phyloP scores from a whole-genome alignment of 2,113 vertebrate genomes.

The Piprites chloris region DNA sequence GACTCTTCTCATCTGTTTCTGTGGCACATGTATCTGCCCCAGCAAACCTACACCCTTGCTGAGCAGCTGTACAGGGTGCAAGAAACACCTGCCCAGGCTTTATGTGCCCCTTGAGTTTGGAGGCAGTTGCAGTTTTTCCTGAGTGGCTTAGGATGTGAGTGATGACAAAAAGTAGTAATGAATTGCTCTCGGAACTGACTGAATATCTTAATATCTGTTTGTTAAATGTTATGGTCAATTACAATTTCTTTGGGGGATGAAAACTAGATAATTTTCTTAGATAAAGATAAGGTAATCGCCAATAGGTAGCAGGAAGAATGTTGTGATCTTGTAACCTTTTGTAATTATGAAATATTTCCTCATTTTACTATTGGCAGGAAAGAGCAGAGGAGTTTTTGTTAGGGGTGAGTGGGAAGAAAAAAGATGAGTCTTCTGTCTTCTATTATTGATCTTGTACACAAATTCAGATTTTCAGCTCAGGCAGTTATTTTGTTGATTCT shows the following conservation, averaged over 20 bases:
- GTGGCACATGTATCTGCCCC: accelerated
- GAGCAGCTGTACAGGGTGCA: neutral
- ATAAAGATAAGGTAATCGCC: neutral
- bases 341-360: neutral
- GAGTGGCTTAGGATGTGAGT: neutral
- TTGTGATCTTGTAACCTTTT: neutral
- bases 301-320: accelerated
- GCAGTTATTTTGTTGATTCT: neutral
- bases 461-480: neutral
- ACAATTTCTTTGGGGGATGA: neutral
- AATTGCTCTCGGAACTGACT: neutral
- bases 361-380: neutral
- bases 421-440: neutral
- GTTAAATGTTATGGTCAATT: neutral
- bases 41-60: neutral
- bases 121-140: neutral
- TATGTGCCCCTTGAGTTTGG: accelerated
- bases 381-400: neutral
- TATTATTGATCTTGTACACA: neutral
- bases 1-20: neutral
- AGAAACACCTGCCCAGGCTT: neutral
- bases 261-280: neutral
- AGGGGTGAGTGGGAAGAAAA: neutral
- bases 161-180: neutral
- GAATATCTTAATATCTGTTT: neutral